A percentile compares a stretch with the other conserved stretches of the same genome.
phyloP scores from a whole-genome alignment of 1,140 invertebrate species.

The Apolygus lucorum region DNA sequence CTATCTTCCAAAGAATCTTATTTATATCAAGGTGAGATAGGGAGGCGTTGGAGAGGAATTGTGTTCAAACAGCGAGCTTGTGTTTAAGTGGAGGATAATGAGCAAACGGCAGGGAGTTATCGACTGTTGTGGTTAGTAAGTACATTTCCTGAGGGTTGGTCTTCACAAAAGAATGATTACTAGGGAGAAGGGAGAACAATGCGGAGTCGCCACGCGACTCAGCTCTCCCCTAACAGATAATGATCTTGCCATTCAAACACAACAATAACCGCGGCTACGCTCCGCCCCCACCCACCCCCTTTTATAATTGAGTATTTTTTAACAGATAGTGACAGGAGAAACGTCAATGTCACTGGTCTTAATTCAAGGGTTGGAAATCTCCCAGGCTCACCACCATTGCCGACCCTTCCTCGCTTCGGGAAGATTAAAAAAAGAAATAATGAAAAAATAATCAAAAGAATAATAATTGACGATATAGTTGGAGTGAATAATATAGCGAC shows the following conservation, averaged over 20 bases:
- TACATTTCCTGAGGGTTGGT: slow-evolving; percentile 22
- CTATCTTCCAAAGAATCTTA: slow-evolving; percentile 4
- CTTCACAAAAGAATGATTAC: slow-evolving; percentile 23
- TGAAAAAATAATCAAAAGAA: neutral
- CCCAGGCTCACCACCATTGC: neutral
- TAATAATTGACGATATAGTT: no score
- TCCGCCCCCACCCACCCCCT: slow-evolving; percentile 17
- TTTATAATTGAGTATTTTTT: slow-evolving; percentile 20
- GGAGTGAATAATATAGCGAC: neutral
- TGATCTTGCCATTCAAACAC: slow-evolving; percentile 24
- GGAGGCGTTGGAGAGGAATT: slow-evolving; percentile 23
- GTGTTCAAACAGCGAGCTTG: slow-evolving; percentile 15
- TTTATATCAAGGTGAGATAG: slow-evolving; percentile 15
- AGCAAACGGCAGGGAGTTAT: slow-evolving; percentile 21
- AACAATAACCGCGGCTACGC: slow-evolving; percentile 20
- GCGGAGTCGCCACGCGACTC: slow-evolving; percentile 19
- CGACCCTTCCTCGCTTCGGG: neutral
- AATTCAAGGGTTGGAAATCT: neutral
- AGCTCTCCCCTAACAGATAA: slow-evolving; percentile 17
- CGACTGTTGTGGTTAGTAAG: slow-evolving; percentile 24
- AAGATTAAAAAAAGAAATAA: neutral
- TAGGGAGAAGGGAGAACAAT: slow-evolving; percentile 21
- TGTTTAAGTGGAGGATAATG: slow-evolving; percentile 17
- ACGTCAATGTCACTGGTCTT: slow-evolving; percentile 11
- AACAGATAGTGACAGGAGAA: slow-evolving; percentile 7